Percentiles rank a stretch among this genome's conserved stretches.
Conservation (phyloP, 2,113 vertebrate species). For the Lepus americanus region DNA sequence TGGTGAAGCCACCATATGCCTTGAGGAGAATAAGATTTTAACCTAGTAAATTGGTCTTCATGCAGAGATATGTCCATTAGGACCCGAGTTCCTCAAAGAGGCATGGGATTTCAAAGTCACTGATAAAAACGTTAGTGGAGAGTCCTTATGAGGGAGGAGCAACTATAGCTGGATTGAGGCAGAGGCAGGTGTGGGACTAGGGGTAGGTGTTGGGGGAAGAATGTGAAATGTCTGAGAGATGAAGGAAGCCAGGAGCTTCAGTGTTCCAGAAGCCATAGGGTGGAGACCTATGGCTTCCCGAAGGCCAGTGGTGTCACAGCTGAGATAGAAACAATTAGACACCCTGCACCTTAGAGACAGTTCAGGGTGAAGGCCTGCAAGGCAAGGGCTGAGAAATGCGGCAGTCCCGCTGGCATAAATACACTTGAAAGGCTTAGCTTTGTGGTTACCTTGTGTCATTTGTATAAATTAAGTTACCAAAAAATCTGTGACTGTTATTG, state of each 20-base stretch:
- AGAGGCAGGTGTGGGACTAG: not conserved
- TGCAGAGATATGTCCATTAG: not conserved
- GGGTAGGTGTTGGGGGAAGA: not conserved
- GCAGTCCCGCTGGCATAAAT: too few species aligned
- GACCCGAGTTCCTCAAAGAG: not conserved
- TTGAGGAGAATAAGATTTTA: not conserved
- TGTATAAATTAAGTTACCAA: not conserved
- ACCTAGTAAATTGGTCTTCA: rapidly evolving
- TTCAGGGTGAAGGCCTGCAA: not conserved
- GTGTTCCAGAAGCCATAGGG: rapidly evolving
- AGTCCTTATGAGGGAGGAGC: not conserved
- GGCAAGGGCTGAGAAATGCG: not conserved
- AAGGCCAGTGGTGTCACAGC: not conserved
- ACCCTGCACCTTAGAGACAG: not conserved
- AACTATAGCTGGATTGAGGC: not conserved
- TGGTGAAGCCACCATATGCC: rapidly evolving
- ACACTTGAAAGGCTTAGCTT: not conserved
- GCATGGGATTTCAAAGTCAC: not conserved
- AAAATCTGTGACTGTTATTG: not conserved
- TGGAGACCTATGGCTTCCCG: not conserved
- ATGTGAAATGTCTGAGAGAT: not conserved
- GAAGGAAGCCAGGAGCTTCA: not conserved
- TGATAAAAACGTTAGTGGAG: not conserved
- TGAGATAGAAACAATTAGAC: not conserved
- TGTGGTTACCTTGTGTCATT: too few species aligned